These are phyloP conservation scores for Campopleginae sp. DNA, from an alignment of 2,888 invertebrate genomes.

Conservation along the genomic window DNA sequence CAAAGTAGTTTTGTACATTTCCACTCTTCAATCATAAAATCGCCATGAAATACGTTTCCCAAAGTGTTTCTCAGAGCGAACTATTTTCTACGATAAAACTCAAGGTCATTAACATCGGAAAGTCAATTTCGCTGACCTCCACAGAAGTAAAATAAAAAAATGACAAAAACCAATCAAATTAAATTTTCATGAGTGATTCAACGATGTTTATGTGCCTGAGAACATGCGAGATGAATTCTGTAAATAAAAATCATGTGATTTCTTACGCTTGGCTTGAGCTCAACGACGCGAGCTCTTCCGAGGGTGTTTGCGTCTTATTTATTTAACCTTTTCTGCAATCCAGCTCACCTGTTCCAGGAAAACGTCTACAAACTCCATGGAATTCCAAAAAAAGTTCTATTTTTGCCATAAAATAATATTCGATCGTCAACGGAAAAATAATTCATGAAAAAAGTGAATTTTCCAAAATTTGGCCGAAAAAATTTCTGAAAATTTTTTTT, in stretches of 20 bases:
- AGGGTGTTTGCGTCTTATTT: background rate
- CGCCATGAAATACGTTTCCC: background rate
- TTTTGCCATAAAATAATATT: background rate
- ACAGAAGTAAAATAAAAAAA: background rate
- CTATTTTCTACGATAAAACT: background rate
- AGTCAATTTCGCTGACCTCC: background rate
- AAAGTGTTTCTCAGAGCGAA: background rate
- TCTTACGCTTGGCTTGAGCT: background rate
- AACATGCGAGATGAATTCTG: background rate
- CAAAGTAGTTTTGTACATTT: background rate
- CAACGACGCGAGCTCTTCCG: background rate
- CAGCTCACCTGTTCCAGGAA: background rate
- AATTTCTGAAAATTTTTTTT: background rate
- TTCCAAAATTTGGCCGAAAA: background rate
- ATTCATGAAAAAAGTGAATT: background rate
- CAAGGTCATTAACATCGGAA: background rate
- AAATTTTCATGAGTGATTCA: background rate
- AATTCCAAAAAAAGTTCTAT: background rate
- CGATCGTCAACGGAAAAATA: background rate
- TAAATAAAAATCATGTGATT: slow-evolving; percentile 17
- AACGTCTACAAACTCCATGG: background rate
- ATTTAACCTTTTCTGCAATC: background rate
- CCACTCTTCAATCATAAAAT: background rate
- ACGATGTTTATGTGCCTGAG: background rate
- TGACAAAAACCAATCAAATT: background rate